Evolutionary conservation across 2,113 vertebrate species (phyloP), one percentile per base, ranked within the genome.

Genomic region (Pedetes capensis): DNA sequence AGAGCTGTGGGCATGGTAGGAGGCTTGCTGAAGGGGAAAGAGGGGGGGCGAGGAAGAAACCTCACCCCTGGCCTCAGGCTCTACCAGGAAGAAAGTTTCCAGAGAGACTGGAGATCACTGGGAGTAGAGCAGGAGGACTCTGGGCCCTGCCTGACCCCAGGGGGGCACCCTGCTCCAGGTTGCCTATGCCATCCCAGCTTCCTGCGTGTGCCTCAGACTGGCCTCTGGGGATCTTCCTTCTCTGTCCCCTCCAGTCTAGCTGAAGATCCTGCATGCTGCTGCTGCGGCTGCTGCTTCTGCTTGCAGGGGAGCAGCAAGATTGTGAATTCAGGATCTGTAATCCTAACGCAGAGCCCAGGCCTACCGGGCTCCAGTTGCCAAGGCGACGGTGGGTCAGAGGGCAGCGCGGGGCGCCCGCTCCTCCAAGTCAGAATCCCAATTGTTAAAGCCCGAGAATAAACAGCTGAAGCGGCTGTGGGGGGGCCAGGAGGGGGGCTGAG

Each of bases 331-430:
- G 96, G 97, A 98, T 98, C 98, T 97, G 83, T 98, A 98, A 98
- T 98, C 97, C 98, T 97, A 97, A 97, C 97, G 97, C 97, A 96
- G 97, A 96, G 96, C 98, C 96, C 97, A 97, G 95, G 98, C 98
- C 98, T 98, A 98, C 96, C 96, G 97, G 98, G 98, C 98, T 98
- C 98, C 96, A 97, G 98, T 99, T 98, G 98, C 98, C 98, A 98
- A 98, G 98, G 98, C 98, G 98, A 99, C 98, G 92, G 96, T 79
- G 57, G 98, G 98, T 98, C 98, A 98, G 98, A 98, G 98, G 98
- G 98, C 98, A 98, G 97, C 68, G 81, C 98, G 94, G 98, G 98
- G 98, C 98, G 98, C 97, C 94, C 95, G 97, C 97, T 98, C 97
- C 98, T 98, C 98, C 91, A 97, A 97, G 98, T 98, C 68, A 97